Base-by-base conservation (phyloP, 1,140 invertebrate species). In the Protaetia brevitarsis region DNA sequence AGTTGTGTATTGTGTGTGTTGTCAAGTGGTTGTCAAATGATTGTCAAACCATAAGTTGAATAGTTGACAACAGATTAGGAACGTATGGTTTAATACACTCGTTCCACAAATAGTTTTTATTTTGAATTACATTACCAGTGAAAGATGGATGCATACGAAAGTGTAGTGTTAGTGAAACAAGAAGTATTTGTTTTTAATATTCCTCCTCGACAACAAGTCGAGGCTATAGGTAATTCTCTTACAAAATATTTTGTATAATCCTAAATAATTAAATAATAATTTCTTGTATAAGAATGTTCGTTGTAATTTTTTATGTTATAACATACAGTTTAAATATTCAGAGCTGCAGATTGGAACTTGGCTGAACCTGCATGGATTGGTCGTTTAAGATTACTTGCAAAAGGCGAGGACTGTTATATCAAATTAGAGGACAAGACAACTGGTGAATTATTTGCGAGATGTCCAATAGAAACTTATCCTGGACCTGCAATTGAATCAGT, bases 111-210 rank as follows among this genome's bases (percentile, higher is more conserved):
- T 29, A 37, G 2, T 11, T 31, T 2, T 23, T 59, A 11, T 65
- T 65, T 26, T 6, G 16, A 19, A 13, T 45, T 13, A 21, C 11
- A 21, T 19, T 3, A 45, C 1, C 23, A 45, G 11, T 58, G 29
- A 19, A 81, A 69, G 73, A 92, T 92, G 90, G 91, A 93, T 74
- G 89, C 91, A 67, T 98, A 98, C 78, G 97, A 99, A 84, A 95
- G 94, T 84, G 89, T 99, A 69, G 81, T 99, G 68, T 87, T 99
- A 72, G 94, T 99, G 2, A 99, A 99, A 86, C 92, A 92, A 63
- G 96, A 99, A 86, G 95, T 99, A 67, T 98, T 97, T 79, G 94
- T 99, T 19, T 99, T 96, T 80, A 95, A 95, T 89, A 97, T 99
- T 81, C 97, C 97, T 60, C 97, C 97, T 41, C 87, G 94, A 87